Evolutionary conservation across 1,140 invertebrate species (phyloP), one percentile per base, ranked within the genome.

Genomic region (Caenorhabditis brenneri): DNA sequence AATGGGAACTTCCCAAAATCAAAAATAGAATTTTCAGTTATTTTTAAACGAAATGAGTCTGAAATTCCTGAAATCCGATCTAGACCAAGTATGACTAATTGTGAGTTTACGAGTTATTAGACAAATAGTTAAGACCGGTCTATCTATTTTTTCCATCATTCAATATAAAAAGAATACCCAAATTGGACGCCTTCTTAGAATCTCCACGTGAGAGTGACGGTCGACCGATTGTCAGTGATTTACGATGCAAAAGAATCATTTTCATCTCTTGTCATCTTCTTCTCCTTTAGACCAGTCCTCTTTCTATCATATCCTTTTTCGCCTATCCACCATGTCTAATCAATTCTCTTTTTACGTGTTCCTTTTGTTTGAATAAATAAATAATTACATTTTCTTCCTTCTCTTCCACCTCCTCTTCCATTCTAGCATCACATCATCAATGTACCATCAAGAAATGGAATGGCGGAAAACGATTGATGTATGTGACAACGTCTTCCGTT

Each of bases 301-400:
- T 27, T 74, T 65, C 24, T 51, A 6, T n/a, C 33, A 9, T 29
- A n/a, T 58, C 24, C 24, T 58, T 24, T 27, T 36, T 22, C 60
- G 60, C 60, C 60, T 36, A 65, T 65, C 33, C 16, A 29, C 22
- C 12, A 7, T 15, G 4, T 29, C 65, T 74, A 74, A 74, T 74
- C 65, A 74, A 42, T 74, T 74, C n/a, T 74, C 65, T 39, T 74
- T 74, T 74, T 74, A 74, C 22, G n/a, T 27, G 65, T 74, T 74
- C 65, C n/a, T 74, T 74, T 74, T 74, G 65, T 74, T 74, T 74
- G 65, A 19, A 74, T 74, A 74, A 74, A 74, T 74, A 42, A 74
- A 74, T 42, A n/a, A 42, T 74, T 42, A n/a, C n/a, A n/a, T 12
- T 42, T 12, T 12, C 39, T 12, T 39, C n/a, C 6, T 46, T 24